These are phyloP conservation scores for Spatulosminthurus flaviceps DNA, from an alignment of 2,888 invertebrate genomes.

Conservation along the genomic window DNA sequence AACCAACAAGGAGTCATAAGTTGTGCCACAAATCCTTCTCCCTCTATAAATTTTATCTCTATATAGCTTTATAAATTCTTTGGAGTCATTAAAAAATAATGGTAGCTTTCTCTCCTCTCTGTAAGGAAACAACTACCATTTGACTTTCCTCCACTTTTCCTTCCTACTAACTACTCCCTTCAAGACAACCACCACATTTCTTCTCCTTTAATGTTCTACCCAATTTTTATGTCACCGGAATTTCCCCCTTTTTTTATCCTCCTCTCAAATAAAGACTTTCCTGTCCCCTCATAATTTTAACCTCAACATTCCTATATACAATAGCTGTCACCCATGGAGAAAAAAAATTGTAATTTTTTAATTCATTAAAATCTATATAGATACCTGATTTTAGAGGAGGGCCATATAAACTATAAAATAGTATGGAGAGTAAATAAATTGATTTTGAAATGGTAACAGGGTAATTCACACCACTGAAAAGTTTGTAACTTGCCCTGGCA, in stretches of 20 bases:
- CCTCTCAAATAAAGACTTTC: neutral
- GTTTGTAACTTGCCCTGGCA: neutral
- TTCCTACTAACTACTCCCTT: neutral
- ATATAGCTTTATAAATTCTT: slow-evolving; percentile 14
- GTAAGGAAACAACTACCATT: neutral
- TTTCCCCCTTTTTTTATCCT: neutral
- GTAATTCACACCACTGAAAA: neutral
- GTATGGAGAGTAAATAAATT: neutral
- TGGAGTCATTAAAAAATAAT: slow-evolving; percentile 7
- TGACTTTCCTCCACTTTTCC: slow-evolving; percentile 21
- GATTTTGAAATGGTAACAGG: neutral
- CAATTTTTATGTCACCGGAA: neutral
- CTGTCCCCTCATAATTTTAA: neutral
- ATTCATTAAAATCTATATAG: too few species aligned
- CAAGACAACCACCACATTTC: neutral
- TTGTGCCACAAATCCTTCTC: neutral
- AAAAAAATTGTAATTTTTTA: too few species aligned
- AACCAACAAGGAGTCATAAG: slow-evolving; percentile 14
- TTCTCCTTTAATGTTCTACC: neutral
- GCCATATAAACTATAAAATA: too few species aligned
- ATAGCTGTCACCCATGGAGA: too few species aligned
- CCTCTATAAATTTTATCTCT: slow-evolving; percentile 10
- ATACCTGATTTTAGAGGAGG: too few species aligned
- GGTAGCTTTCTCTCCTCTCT: slow-evolving; percentile 8
- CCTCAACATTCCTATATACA: neutral